Evolutionary conservation across 2,888 invertebrate genomes (phyloP).

Genomic region (Lithophane leautieri): DNA sequence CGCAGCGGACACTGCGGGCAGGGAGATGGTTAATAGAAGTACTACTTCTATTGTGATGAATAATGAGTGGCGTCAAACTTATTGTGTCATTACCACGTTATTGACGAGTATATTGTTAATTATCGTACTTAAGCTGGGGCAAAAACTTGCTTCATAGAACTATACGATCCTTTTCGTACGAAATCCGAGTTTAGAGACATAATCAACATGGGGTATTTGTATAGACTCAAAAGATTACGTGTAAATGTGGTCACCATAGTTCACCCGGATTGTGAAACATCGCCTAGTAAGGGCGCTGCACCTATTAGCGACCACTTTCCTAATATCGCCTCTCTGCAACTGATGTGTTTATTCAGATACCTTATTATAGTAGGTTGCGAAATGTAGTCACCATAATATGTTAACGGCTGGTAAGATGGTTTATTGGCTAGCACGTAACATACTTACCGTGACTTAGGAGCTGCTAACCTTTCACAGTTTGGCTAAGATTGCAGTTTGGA

Average conservation of each 20-base stretch:
- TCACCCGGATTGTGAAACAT: constrained; percentile 15
- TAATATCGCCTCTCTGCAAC: constrained; percentile 20
- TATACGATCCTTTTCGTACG: constrained; percentile 18
- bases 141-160: constrained; percentile 18
- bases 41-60: constrained; percentile 3
- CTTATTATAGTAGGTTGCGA: constrained; percentile 27
- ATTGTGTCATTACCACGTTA: constrained; percentile 12
- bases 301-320: constrained; percentile 17
- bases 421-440: constrained; percentile 1
- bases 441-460: not conserved
- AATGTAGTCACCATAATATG: constrained; percentile 27
- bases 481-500: not conserved
- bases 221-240: constrained; percentile 6
- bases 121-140: not conserved
- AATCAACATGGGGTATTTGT: not conserved
- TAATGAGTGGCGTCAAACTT: constrained; percentile 25
- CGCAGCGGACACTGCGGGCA: not conserved
- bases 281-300: constrained; percentile 17
- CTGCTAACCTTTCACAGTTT: not conserved
- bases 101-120: constrained; percentile 4
- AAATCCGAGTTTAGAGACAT: constrained; percentile 4
- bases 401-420: not conserved
- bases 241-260: constrained; percentile 20
- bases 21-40: not conserved
- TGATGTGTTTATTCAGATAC: constrained; percentile 35